Evolutionary conservation across 2,888 invertebrate genomes (phyloP).

Genomic region (Zhengitettix transpicula): DNA sequence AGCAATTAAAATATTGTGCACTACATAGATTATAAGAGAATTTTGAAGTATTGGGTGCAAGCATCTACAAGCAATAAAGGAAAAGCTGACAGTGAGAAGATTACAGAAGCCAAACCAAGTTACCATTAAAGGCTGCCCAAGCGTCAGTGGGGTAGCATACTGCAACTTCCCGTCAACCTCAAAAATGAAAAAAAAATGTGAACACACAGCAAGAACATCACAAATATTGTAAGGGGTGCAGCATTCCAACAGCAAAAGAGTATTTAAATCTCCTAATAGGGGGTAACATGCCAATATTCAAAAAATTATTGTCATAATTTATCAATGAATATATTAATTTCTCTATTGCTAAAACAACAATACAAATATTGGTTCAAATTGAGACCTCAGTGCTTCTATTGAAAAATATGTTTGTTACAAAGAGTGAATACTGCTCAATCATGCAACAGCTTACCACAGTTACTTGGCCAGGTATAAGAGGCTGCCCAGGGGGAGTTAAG

Average conservation of each 20-base stretch:
- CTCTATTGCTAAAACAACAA: no score
- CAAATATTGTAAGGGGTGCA: neutral
- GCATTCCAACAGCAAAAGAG: neutral
- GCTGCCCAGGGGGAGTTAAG: constrained; percentile 69
- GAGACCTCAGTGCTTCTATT: no score
- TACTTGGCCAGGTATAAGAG: constrained; percentile 82
- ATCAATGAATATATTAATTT: no score
- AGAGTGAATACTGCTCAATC: no score
- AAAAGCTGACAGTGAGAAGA: constrained; percentile 1
- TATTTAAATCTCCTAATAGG: no score
- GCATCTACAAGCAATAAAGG: neutral
- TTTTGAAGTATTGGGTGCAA: neutral
- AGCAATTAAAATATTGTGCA: no score
- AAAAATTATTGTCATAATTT: no score
- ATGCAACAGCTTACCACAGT: constrained; percentile 58
- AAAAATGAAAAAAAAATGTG: constrained; percentile 23
- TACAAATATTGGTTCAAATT: no score
- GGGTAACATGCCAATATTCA: no score
- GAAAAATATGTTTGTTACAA: no score
- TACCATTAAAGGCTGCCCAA: constrained; percentile 30
- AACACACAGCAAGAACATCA: constrained; percentile 10
- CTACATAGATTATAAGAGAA: no score
- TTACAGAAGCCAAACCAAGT: constrained; percentile 15
- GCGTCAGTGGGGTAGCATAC: constrained; percentile 36
- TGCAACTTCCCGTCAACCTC: constrained; percentile 40